Conservation (phyloP, 2,113 vertebrate genomes). For the Vicugna pacos region DNA sequence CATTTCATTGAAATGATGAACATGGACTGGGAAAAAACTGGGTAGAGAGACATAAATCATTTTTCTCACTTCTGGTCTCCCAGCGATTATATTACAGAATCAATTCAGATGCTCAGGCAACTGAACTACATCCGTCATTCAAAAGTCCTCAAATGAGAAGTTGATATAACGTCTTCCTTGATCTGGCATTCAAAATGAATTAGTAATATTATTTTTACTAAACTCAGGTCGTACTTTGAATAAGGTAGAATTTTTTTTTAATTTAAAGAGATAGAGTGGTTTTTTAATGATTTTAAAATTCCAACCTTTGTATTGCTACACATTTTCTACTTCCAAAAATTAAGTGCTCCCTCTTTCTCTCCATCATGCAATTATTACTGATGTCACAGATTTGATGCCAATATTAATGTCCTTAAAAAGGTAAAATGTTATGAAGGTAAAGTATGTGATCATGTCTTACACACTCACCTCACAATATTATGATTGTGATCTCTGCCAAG, state of each 20-base stretch:
- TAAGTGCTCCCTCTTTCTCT: not conserved
- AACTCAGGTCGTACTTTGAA: not conserved
- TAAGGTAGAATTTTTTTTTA: too few relatives aligned
- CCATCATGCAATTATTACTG: not conserved
- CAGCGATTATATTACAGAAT: slow-evolving; percentile 51
- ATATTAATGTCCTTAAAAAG: not conserved
- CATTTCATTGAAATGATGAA: slow-evolving; percentile 19
- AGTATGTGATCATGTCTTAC: not conserved
- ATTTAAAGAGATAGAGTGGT: not conserved
- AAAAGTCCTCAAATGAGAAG: slow-evolving; percentile 42
- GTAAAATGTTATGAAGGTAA: not conserved
- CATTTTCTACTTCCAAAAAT: not conserved
- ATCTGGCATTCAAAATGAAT: slow-evolving; percentile 34
- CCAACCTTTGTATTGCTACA: not conserved
- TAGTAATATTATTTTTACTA: slow-evolving; percentile 38
- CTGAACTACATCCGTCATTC: slow-evolving; percentile 47
- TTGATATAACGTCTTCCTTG: not conserved
- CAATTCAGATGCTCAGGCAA: slow-evolving; percentile 3
- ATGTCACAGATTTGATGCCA: not conserved
- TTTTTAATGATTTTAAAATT: not conserved
- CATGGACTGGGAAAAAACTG: not conserved
- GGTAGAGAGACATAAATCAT: slow-evolving; percentile 11
- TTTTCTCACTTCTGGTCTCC: slow-evolving; percentile 38
- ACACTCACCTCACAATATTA: not conserved
- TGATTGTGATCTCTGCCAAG: not conserved